Conservation (phyloP, 2,113 vertebrate genomes). For the zebrafish (Danio rerio) region DNA sequence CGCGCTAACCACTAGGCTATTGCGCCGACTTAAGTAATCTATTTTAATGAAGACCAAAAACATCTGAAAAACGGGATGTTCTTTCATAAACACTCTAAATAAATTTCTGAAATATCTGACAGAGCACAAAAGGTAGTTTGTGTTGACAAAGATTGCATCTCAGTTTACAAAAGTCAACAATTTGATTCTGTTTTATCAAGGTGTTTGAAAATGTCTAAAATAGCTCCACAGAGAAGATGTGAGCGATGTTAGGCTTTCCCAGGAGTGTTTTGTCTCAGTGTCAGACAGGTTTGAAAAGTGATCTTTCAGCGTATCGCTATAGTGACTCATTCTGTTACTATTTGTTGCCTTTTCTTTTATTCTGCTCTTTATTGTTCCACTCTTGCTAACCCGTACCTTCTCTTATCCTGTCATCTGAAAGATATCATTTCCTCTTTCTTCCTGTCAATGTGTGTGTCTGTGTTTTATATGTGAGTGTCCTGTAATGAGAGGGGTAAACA, state of each 20-base stretch:
- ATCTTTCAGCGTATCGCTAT: conserved; percentile 47
- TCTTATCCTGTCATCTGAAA: not conserved
- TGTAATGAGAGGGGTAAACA: not conserved
- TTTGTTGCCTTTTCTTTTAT: conserved; percentile 20
- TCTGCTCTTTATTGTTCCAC: conserved; percentile 3
- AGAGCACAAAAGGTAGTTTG: too few relatives aligned
- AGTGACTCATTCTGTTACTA: conserved; percentile 52
- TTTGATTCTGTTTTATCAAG: not conserved
- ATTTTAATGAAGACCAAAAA: too few relatives aligned
- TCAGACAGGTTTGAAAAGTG: conserved; percentile 65
- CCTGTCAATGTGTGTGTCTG: conserved; percentile 49
- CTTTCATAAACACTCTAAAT: too few relatives aligned
- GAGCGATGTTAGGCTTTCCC: conserved; percentile 63
- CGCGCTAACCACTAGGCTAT: too few relatives aligned
- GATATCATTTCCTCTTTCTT: not conserved
- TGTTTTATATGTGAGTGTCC: conserved; percentile 57
- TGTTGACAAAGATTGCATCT: not conserved
- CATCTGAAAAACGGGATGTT: too few relatives aligned
- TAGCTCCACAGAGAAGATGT: not conserved
- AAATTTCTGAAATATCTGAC: too few relatives aligned
- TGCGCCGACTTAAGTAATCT: too few relatives aligned
- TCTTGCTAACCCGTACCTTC: not conserved
- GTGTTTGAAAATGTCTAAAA: not conserved
- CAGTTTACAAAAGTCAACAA: not conserved
- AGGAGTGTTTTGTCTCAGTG: conserved; percentile 63